Conservation (phyloP, 2,797 vertebrate genomes). For the Onychomys arenicola region DNA sequence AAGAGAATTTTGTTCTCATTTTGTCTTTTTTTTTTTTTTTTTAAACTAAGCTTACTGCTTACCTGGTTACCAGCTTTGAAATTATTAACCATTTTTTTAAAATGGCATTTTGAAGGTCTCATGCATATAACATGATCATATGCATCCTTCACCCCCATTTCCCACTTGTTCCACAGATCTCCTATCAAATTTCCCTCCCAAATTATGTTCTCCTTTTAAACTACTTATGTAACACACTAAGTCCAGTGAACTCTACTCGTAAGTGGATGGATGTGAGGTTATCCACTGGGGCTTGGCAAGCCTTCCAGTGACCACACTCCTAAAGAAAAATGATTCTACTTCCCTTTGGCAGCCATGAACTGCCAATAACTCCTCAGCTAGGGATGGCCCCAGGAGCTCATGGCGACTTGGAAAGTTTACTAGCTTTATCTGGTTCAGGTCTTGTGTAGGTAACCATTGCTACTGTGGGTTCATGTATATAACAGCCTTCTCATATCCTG, state of each 20-base stretch:
- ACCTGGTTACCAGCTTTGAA: background rate
- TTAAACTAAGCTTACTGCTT: background rate
- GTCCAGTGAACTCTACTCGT: background rate
- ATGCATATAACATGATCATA: background rate
- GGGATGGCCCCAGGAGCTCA: too few species aligned
- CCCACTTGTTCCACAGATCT: background rate
- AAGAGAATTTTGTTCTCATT: background rate
- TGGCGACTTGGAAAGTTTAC: too few species aligned
- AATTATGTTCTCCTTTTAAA: background rate
- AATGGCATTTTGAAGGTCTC: too few species aligned
- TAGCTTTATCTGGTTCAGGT: too few species aligned
- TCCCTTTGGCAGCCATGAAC: too few species aligned
- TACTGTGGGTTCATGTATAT: too few species aligned
- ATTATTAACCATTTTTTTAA: background rate
- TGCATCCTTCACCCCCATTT: background rate
- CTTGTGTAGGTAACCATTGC: too few species aligned
- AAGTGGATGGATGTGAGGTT: background rate
- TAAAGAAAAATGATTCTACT: background rate
- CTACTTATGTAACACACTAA: background rate
- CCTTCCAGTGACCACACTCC: background rate
- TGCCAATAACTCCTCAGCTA: too few species aligned
- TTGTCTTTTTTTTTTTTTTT: background rate
- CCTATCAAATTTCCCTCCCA: background rate
- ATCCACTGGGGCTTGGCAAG: background rate
- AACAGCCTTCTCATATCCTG: too few species aligned